Evolutionary conservation across 2,113 vertebrate genomes (phyloP), one percentile per base, ranked within the genome.

Genomic region (Pteruthius melanotis): DNA sequence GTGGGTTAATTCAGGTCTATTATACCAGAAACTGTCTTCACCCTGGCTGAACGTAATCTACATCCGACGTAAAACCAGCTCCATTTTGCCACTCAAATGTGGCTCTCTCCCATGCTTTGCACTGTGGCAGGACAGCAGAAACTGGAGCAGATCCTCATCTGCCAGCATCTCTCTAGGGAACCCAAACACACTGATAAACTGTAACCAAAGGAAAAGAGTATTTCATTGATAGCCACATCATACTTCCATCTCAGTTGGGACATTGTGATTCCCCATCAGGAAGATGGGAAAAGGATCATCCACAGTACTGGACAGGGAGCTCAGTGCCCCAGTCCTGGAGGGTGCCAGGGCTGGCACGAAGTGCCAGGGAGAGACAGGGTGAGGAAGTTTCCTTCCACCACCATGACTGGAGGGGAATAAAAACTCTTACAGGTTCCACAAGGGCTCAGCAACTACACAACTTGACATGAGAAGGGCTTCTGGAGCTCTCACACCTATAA

Each of bases 261-360:
- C 15, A 8, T 0, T 13, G 15, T 17, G 54, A 26, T 37, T 61
- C 11, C 31, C 21, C 54, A 33, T 12, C 15, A 49, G 27, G n/a
- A 35, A 44, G 49, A 12, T 2, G 23, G 52, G 27, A 28, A 64
- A 63, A 53, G 28, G 26, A 59, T 33, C 17, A 13, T 10, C 19
- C 44, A 13, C 47, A 31, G 12, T 3, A 10, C 18, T 10, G 0
- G 0, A 21, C 3, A 27, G 27, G 31, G 49, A 54, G 6, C 17
- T 45, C 7, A 33, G 12, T 0, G 1, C 19, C 3, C 54, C 13
- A 19, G n/a, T 45, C 31, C 74, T 3, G 0, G 7, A 19, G 35
- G 26, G 9, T 14, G 40, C 24, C 5, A 45, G 54, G 5, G 33
- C 17, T 0, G 2, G 30, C 53, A 45, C 47, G 30, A 45, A 42